phyloP scores from a whole-genome alignment of 2,888 invertebrate species.

The Drosophila prostipennis region DNA sequence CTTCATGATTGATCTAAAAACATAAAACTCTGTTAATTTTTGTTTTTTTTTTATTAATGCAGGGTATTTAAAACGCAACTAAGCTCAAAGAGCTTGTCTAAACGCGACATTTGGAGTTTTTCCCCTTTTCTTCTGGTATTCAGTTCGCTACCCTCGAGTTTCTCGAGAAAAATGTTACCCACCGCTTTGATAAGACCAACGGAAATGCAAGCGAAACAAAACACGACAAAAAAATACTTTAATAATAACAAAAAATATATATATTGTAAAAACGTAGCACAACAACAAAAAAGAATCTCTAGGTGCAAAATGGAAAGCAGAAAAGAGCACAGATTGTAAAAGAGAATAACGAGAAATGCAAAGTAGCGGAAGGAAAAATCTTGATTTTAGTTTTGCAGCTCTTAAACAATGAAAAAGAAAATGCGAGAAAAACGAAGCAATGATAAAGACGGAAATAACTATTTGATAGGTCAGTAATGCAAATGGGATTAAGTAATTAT shows the following conservation, averaged over 20 bases:
- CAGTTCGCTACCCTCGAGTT: background rate
- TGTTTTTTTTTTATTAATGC: background rate
- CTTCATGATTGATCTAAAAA: too few relatives aligned
- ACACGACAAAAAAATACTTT: conserved; percentile 7
- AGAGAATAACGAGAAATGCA: conserved; percentile 11
- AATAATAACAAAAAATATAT: background rate
- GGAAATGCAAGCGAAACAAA: conserved; percentile 17
- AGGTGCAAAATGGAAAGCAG: conserved; percentile 13
- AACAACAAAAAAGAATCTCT: too few relatives aligned
- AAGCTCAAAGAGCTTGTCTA: background rate
- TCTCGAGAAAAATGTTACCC: conserved; percentile 9
- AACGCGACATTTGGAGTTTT: conserved; percentile 6
- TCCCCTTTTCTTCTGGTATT: background rate
- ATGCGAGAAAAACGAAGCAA: background rate
- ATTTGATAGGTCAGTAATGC: conserved; percentile 16
- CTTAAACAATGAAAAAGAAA: conserved; percentile 7
- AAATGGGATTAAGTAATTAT: conserved; percentile 15
- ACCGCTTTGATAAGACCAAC: conserved; percentile 23
- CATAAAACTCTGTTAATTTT: too few relatives aligned
- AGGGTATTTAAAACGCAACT: background rate
- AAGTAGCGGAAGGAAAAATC: conserved; percentile 15
- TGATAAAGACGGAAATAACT: conserved; percentile 1
- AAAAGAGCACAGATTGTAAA: background rate
- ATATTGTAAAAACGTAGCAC: background rate
- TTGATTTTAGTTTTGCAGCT: background rate